Percentiles rank a stretch among this genome's conserved stretches.
Evolutionary conservation across 1,140 invertebrate genomes (phyloP).

Genomic region (Diuraphis noxia): DNA sequence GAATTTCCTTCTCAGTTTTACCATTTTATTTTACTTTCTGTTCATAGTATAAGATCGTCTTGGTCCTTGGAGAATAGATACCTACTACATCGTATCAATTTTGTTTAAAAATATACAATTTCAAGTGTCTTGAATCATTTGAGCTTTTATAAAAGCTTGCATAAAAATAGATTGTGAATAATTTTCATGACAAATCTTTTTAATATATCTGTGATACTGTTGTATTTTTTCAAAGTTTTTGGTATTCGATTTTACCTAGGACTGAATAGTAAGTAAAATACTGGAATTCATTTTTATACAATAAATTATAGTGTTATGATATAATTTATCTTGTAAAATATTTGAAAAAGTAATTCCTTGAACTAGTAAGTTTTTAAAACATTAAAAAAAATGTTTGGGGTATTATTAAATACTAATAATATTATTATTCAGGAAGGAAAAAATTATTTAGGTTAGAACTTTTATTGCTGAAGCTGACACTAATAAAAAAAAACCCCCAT

Average conservation of each 20-base stretch:
- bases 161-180: not conserved
- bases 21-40: conserved; percentile 34
- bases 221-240: not conserved
- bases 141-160: not conserved
- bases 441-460: not conserved
- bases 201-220: not conserved
- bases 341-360: not conserved
- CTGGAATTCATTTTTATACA: not conserved
- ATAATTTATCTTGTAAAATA: not conserved
- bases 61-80: not conserved
- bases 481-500: not conserved
- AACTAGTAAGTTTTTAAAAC: not conserved
- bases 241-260: not conserved
- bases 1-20: not conserved
- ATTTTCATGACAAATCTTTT: not conserved
- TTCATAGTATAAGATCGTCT: not conserved
- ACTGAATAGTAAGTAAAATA: not conserved
- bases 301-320: not conserved
- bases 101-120: not conserved
- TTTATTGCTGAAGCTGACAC: not conserved
- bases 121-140: not conserved
- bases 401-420: not conserved
- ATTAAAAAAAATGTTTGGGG: not conserved
- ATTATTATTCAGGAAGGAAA: not conserved
- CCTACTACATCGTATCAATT: not conserved